Base-by-base conservation (phyloP, 92 coral and sea anemone genomes). In the Palythoa caribaeorum region DNA sequence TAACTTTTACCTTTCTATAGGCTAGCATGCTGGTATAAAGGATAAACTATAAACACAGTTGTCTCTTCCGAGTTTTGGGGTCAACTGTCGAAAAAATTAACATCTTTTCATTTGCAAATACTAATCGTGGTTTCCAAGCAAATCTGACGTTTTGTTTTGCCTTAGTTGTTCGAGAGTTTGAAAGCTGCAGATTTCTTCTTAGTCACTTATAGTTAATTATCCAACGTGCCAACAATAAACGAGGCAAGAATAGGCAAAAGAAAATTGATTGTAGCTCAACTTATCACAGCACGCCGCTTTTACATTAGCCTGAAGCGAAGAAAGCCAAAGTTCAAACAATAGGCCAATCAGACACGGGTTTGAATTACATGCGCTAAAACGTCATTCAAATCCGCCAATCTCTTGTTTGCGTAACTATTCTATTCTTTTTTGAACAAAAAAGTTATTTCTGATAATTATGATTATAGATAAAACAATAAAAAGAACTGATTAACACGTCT, bases 1-100 rank as follows among this genome's bases (percentile, higher is more conserved):
- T 40, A 11, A 4, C 60, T 19, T 62, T 63, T 65, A 81, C 86
- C 75, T 81, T 81, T 81, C 76, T 48, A 66, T 81, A 66, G 1
- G 86, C 55, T 12, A 81, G 65, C 86, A 81, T 81, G 9, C 75
- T 81, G 60, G 36, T 48, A 66, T 62, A 1, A 0, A 19, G 9
- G 69, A 17, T 15, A 14, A 60, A 60, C 6, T 44, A 44, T 44
- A 44, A 44, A 44, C 50, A 44, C 50, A 44, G 73, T 39, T 50
- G 9, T 4, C 51, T 54, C 15, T 63, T 20, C 38, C 12, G 71
- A 40, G 57, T 19, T 9, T 3, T 62, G 62, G 48, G 48, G 48
- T 69, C 16, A 1, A 28, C 14, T 17, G 13, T 55, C 16, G 7
- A n/a, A 57, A 17, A 38, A 52, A 3, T 37, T 37, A 28, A 17